phyloP scores from a whole-genome alignment of 2,888 invertebrate species.

The Thera obeliscata region DNA sequence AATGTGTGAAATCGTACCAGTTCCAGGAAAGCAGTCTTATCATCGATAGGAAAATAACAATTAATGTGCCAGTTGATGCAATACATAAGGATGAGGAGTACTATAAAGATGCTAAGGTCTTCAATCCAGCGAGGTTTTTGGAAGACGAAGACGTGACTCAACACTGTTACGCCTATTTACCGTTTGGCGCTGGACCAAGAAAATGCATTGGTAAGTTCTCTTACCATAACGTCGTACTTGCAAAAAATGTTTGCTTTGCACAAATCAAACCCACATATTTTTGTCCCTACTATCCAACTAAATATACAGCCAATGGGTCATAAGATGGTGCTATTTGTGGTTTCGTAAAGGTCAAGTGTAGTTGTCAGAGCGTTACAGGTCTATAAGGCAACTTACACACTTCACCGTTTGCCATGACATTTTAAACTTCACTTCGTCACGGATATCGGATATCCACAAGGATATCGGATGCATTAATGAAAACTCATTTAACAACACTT shows the following conservation, averaged over 20 bases:
- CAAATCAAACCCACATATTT: no score
- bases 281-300: no score
- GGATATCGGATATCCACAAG: no score
- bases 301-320: not conserved
- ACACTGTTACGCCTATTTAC: constrained; percentile 64
- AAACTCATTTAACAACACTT: no score
- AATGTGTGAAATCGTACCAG: constrained; percentile 70
- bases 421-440: not conserved
- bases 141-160: constrained; percentile 51
- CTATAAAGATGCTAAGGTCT: constrained; percentile 62
- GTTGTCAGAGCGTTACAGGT: not conserved
- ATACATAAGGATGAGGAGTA: constrained; percentile 67
- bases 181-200: constrained; percentile 76
- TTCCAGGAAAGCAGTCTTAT: constrained; percentile 63
- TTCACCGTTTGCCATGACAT: not conserved
- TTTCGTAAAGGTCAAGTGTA: not conserved
- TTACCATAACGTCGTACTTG: not conserved
- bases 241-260: no score
- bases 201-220: constrained; percentile 72
- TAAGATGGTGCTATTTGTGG: not conserved
- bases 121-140: constrained; percentile 72
- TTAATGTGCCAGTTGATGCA: constrained; percentile 70
- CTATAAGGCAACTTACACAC: not conserved
- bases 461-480: no score
- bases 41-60: constrained; percentile 68